A percentile compares a stretch with the other conserved stretches of the same genome.
Conservation (phyloP, 2,113 vertebrate genomes). For the Agapornis roseicollis region DNA sequence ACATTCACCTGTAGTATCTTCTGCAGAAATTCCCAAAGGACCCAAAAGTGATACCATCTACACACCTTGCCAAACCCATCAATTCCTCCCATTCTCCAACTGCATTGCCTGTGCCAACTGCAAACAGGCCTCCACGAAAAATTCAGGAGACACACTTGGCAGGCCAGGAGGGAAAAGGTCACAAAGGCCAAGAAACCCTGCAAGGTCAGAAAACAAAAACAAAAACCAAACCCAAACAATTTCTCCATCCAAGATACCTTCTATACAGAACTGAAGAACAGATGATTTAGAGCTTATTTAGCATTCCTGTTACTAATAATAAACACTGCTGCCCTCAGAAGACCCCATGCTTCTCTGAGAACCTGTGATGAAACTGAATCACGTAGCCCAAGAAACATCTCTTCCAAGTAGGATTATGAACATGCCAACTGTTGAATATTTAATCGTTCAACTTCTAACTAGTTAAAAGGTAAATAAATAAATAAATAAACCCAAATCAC, state of each 20-base stretch:
- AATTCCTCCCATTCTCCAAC: background rate
- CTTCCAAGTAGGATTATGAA: background rate
- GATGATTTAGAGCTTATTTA: background rate
- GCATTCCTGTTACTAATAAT: background rate
- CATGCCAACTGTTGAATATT: background rate
- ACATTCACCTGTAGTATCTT: background rate
- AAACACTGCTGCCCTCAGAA: background rate
- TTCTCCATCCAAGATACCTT: background rate
- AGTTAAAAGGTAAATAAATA: background rate
- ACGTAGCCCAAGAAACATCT: background rate
- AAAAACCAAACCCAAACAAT: background rate
- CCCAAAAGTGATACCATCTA: background rate
- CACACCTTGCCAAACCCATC: accelerated
- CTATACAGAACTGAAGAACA: background rate
- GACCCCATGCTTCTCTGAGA: background rate
- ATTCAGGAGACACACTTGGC: background rate
- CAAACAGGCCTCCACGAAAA: background rate
- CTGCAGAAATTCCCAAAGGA: background rate
- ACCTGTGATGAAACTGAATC: background rate
- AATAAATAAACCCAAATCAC: background rate
- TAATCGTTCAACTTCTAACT: background rate
- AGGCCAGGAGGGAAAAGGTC: background rate
- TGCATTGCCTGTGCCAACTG: background rate
- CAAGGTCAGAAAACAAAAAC: background rate
- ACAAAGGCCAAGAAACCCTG: background rate